Evolutionary conservation across 2,888 invertebrate species (phyloP).

Genomic region (Polyploca ridens): DNA sequence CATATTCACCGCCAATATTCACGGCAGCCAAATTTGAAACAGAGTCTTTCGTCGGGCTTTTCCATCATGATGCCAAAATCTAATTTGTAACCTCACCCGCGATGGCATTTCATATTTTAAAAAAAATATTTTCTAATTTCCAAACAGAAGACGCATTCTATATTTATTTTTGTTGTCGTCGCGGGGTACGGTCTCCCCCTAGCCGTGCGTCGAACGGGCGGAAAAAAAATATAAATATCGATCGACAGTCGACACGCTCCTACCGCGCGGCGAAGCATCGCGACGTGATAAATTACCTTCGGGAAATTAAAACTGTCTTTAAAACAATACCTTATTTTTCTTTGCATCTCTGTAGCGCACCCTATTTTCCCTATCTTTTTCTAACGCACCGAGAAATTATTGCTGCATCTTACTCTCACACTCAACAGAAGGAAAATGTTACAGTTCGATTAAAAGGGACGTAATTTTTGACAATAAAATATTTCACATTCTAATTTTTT

Average conservation of each 20-base stretch:
- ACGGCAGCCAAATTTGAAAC: not conserved
- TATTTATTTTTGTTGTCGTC: conserved; percentile 66
- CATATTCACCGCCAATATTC: not conserved
- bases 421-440: conserved; percentile 20
- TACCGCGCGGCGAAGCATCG: conserved; percentile 56
- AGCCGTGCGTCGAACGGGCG: conserved; percentile 41
- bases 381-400: conserved; percentile 29
- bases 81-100: conserved; percentile 64
- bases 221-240: conserved; percentile 57
- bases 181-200: conserved; percentile 74
- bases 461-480: conserved; percentile 26
- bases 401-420: conserved; percentile 19
- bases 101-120: conserved; percentile 72
- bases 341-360: conserved; percentile 48
- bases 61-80: not conserved
- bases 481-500: not conserved
- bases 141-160: conserved; percentile 70
- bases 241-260: conserved; percentile 55
- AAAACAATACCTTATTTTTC: conserved; percentile 79
- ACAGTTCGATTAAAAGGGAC: conserved; percentile 26
- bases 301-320: conserved; percentile 85
- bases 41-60: not conserved
- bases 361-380: conserved; percentile 39
- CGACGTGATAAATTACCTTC: conserved; percentile 81
- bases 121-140: conserved; percentile 63